Conservation (phyloP, 2,113 vertebrate species). For the Pristiophorus japonicus region DNA sequence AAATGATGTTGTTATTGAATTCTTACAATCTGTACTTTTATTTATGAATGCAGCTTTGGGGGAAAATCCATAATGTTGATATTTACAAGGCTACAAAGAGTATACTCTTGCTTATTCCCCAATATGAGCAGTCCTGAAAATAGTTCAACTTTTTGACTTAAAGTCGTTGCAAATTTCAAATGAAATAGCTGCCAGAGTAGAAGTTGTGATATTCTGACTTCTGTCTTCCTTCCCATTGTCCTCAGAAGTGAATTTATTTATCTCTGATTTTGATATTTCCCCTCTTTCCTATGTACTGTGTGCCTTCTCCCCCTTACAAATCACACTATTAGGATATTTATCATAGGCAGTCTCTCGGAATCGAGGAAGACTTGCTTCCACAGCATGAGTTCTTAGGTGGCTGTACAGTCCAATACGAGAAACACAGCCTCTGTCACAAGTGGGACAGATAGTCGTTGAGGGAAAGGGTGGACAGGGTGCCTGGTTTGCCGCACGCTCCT, state of each 20-base stretch:
- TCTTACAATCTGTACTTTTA: background rate
- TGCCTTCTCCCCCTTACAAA: background rate
- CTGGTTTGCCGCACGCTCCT: no score
- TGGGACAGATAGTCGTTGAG: no score
- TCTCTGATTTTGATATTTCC: background rate
- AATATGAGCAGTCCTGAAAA: background rate
- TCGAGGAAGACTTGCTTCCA: no score
- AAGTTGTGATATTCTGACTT: background rate
- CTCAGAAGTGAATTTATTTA: background rate
- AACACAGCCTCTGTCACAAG: no score
- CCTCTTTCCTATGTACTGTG: background rate
- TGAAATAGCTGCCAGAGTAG: background rate
- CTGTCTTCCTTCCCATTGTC: background rate
- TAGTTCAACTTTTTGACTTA: background rate
- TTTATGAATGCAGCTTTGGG: background rate
- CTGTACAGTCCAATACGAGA: no score
- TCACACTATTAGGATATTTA: no score
- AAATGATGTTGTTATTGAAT: background rate
- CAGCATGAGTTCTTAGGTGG: no score
- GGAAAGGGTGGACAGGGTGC: no score
- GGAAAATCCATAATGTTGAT: background rate
- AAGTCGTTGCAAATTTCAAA: background rate
- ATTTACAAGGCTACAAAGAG: background rate
- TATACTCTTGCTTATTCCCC: background rate
- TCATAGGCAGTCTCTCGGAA: no score